These are phyloP conservation scores for Cerastoderma edule DNA, from an alignment of 2,888 invertebrate species.

Conservation along the genomic window DNA sequence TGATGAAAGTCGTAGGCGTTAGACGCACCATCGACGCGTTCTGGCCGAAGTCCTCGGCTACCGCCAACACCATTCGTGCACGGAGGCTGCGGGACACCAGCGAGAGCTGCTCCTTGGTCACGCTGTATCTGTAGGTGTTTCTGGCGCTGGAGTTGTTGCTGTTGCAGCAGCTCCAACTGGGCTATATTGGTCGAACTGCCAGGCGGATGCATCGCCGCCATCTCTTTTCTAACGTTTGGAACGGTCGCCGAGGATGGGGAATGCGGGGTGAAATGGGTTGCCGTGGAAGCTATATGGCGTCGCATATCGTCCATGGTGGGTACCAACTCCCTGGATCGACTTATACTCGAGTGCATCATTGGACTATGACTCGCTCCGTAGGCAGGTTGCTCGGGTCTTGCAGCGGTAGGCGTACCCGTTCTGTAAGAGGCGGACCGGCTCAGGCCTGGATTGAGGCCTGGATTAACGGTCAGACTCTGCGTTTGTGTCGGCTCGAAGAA, in stretches of 20 bases:
- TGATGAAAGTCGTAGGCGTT: conserved; percentile 5
- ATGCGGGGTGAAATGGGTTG: not conserved
- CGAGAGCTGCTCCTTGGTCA: not conserved
- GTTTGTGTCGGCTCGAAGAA: conserved; percentile 58
- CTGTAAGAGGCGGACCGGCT: conserved; percentile 2
- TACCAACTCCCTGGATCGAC: not conserved
- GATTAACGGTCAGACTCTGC: conserved; percentile 46
- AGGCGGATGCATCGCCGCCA: not conserved
- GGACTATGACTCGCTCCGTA: not conserved
- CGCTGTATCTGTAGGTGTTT: conserved; percentile 36
- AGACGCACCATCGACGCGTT: not conserved
- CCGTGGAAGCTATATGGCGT: not conserved
- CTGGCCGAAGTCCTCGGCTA: not conserved
- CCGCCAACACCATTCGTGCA: not conserved
- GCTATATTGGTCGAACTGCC: not conserved
- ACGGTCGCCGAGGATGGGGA: not conserved
- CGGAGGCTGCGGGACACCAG: conserved; percentile 1
- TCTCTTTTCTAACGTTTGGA: not conserved
- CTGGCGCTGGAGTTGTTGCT: conserved; percentile 39
- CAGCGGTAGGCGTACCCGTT: not conserved
- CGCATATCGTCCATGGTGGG: not conserved
- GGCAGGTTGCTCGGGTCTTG: not conserved
- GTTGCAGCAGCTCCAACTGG: conserved; percentile 38
- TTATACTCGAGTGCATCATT: not conserved
- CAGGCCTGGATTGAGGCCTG: conserved; percentile 8